Percentiles rank a stretch among this genome's conserved stretches.
Evolutionary conservation across 2,888 invertebrate species (phyloP).

Genomic region (Cephonodes hylas): DNA sequence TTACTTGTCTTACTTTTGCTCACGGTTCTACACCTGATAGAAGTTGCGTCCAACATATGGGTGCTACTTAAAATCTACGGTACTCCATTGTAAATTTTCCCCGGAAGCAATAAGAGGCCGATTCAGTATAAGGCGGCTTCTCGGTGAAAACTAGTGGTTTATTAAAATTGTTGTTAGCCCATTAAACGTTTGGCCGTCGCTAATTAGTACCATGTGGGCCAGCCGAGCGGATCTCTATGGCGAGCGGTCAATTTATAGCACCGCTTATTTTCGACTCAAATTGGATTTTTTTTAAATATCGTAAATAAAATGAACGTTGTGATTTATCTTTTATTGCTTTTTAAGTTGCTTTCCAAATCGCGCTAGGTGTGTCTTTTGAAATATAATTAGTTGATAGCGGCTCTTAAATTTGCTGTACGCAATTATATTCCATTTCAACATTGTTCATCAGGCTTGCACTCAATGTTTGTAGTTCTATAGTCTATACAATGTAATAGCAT

Average conservation of each 20-base stretch:
- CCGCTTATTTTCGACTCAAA: slow-evolving; percentile 16
- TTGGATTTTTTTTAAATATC: slow-evolving; percentile 12
- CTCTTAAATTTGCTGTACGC: too few relatives aligned
- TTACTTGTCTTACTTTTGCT: not conserved
- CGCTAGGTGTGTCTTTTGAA: not conserved
- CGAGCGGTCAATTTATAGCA: slow-evolving; percentile 18
- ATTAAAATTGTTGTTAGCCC: slow-evolving; percentile 26
- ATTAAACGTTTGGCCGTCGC: slow-evolving; percentile 23
- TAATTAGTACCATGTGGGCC: slow-evolving; percentile 27
- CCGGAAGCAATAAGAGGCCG: not conserved
- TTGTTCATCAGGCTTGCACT: too few relatives aligned
- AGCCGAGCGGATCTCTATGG: slow-evolving; percentile 19
- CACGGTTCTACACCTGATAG: too few relatives aligned
- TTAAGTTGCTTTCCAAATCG: slow-evolving; percentile 5
- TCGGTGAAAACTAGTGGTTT: slow-evolving; percentile 18
- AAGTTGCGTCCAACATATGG: too few relatives aligned
- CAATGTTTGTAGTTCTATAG: too few relatives aligned
- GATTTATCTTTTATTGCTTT: slow-evolving; percentile 12
- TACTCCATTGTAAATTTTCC: slow-evolving; percentile 7
- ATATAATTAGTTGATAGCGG: not conserved
- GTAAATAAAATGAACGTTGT: slow-evolving; percentile 14
- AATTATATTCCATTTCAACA: too few relatives aligned
- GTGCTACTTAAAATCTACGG: not conserved
- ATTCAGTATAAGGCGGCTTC: slow-evolving; percentile 2
- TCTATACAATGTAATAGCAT: too few relatives aligned